Base-by-base conservation (phyloP, 1,140 invertebrate genomes). In the Papilio machaon region DNA sequence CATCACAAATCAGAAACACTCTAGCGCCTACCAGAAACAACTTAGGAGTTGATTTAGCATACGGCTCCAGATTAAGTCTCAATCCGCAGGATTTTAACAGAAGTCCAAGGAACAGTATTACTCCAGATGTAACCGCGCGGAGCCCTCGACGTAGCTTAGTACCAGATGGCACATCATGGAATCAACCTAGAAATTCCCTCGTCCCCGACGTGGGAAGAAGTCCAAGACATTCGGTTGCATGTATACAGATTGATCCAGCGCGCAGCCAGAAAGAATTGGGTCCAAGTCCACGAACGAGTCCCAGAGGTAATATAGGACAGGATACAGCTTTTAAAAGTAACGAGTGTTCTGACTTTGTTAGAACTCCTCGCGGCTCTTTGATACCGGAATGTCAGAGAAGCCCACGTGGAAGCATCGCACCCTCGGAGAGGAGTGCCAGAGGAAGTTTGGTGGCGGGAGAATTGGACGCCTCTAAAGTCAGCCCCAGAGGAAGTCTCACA, bases 51-150 rank as follows among this genome's bases (percentile, higher is more conserved):
- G 96, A 96, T 30, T 85, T 91, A 46, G 85, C 88, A 17, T 95
- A 95, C 73, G 94, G 94, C 11, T 95, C 95, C 0, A 91, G 96
- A 67, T 91, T 96, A 73, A 96, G 95, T 46, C 82, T 96, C 47
- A 94, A 96, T 60, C 95, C 95, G 11, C 95, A 95, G 73, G 94
- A 95, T 70, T 96, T 96, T 83, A 96, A 96, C 82, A 91, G 96
- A 43, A 96, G 96, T 91, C 96, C 96, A 0, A 93, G 96, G 77
- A 96, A 96, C 83, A 96, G 96, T 90, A 90, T 96, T 80, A 95
- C 96, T 8, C 95, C 96, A 10, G 95, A 96, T 49, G 83, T 87
- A 49, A 87, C 90, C 3, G 91, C 88, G 0, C 94, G 95, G 80
- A 96, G 95, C 84, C 96, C 96, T 0, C 91, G 96, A 82, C 95